A percentile compares a stretch with the other conserved stretches of the same genome.
Conservation (phyloP, 2,113 vertebrate genomes). For the Sturnira hondurensis region DNA sequence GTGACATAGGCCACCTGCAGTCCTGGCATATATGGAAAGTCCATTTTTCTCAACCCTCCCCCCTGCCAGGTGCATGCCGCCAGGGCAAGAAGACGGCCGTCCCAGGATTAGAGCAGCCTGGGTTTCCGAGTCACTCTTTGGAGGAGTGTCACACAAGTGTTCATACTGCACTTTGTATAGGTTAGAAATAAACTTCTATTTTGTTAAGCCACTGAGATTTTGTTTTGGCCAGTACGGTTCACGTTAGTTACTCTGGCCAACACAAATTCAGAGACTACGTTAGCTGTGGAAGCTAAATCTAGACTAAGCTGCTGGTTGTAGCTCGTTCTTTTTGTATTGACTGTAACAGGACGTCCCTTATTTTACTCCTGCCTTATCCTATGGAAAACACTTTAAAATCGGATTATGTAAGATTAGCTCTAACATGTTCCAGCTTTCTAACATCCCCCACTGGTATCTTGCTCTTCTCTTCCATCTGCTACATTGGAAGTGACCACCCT, state of each 20-base stretch:
- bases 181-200: neutral
- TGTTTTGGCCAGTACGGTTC: neutral
- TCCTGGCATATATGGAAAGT: neutral
- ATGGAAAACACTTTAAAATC: slow-evolving; percentile 3
- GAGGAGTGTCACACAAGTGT: neutral
- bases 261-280: neutral
- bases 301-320: neutral
- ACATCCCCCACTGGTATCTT: slow-evolving; percentile 30
- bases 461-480: slow-evolving; percentile 54
- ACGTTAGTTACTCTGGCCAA: neutral
- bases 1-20: neutral
- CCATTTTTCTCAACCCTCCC: neutral
- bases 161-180: neutral
- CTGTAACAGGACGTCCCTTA: neutral
- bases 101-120: neutral
- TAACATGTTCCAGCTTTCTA: slow-evolving; percentile 49
- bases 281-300: neutral
- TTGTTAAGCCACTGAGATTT: neutral
- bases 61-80: neutral
- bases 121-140: neutral
- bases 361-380: slow-evolving; percentile 1
- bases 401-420: slow-evolving; percentile 8
- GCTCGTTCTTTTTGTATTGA: neutral
- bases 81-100: neutral
- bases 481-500: slow-evolving; percentile 69